Percentiles rank a stretch among this genome's conserved stretches.
phyloP scores from a whole-genome alignment of 2,797 vertebrate species.

The Oreochromis grahami region DNA sequence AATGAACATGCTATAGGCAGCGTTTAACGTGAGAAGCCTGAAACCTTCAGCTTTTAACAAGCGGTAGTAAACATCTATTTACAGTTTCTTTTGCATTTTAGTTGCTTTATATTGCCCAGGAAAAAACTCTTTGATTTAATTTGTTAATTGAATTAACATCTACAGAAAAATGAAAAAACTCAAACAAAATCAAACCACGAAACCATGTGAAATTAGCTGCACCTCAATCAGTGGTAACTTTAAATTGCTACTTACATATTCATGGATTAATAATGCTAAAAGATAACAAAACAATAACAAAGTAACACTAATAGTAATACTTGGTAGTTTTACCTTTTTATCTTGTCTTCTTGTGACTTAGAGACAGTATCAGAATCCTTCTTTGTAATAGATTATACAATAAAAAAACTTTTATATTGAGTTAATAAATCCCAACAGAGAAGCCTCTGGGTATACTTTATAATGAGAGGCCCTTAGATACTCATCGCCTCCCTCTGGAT shows the following conservation, averaged over 20 bases:
- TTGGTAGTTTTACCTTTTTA: background rate
- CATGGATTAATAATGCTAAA: background rate
- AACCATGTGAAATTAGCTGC: background rate
- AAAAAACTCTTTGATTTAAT: background rate
- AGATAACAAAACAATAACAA: background rate
- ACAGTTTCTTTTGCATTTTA: background rate
- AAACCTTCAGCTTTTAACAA: background rate
- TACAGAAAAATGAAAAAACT: too few relatives aligned
- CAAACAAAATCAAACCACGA: background rate
- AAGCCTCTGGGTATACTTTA: background rate
- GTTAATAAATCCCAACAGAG: background rate
- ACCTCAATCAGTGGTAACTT: background rate
- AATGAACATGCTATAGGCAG: background rate
- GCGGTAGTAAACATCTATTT: background rate
- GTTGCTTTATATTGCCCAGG: background rate
- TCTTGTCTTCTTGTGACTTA: background rate
- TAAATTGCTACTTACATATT: background rate
- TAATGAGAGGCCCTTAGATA: background rate
- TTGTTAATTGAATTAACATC: background rate
- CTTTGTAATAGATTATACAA: background rate
- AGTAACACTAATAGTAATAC: background rate
- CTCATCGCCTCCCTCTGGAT: background rate
- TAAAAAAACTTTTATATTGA: background rate
- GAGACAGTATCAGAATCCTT: background rate
- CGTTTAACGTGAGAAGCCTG: background rate